Percentiles rank a stretch among this genome's conserved stretches.
Evolutionary conservation across 2,888 invertebrate species (phyloP).

Genomic region (Lasius platythorax): DNA sequence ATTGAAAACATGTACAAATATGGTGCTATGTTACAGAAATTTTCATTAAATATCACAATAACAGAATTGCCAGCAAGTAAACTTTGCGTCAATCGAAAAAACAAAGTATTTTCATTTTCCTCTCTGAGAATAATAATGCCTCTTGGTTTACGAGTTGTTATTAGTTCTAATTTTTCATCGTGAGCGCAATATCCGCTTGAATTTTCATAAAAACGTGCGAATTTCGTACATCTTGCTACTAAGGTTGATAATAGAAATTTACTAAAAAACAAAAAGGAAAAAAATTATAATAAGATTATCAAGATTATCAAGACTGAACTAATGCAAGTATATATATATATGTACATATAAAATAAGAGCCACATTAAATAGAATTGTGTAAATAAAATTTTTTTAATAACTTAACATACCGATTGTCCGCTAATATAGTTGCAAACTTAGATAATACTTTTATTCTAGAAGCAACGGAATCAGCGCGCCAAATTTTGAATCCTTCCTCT

Average conservation of each 20-base stretch:
- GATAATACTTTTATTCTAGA: constrained; percentile 15
- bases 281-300: neutral
- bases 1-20: constrained; percentile 7
- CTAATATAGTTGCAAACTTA: neutral
- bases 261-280: constrained; percentile 3
- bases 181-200: neutral
- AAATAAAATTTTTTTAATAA: neutral
- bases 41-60: constrained; percentile 10
- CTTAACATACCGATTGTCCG: neutral
- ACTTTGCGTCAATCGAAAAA: constrained; percentile 13
- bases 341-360: neutral
- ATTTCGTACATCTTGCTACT: neutral
- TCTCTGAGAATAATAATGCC: constrained; percentile 3
- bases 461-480: neutral
- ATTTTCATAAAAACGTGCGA: neutral
- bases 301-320: neutral
- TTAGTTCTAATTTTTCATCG: neutral
- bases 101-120: neutral
- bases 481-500: constrained; percentile 6
- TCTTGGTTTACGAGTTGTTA: neutral
- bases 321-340: neutral
- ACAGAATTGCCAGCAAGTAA: constrained; percentile 30
- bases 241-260: neutral
- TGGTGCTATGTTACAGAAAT: neutral
- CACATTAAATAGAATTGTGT: neutral